These are phyloP conservation scores for Zygothrica quintamaculata DNA, from an alignment of 2,888 invertebrate genomes.

Conservation along the genomic window DNA sequence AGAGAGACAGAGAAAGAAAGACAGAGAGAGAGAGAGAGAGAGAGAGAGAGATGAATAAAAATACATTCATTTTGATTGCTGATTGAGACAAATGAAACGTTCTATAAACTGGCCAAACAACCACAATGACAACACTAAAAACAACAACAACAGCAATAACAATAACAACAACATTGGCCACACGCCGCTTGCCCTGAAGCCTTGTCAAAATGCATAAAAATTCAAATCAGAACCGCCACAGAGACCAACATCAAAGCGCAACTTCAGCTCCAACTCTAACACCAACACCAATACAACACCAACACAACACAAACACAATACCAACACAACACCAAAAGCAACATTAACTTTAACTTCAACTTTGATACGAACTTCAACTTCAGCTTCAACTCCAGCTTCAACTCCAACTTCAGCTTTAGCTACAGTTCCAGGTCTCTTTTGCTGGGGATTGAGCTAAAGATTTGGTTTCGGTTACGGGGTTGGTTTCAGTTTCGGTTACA, in stretches of 20 bases:
- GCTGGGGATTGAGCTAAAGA: slow-evolving; percentile 11
- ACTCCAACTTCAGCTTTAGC: neutral
- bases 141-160: slow-evolving; percentile 21
- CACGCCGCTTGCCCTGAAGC: slow-evolving; percentile 61
- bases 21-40: neutral
- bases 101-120: slow-evolving; percentile 61
- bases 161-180: slow-evolving; percentile 51
- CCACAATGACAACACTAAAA: slow-evolving; percentile 26
- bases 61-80: slow-evolving; percentile 67
- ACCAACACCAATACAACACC: slow-evolving; percentile 13
- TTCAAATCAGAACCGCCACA: slow-evolving; percentile 67
- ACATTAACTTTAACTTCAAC: neutral
- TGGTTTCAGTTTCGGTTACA: neutral
- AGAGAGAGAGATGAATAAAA: slow-evolving; percentile 6
- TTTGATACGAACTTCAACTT: slow-evolving; percentile 20
- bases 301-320: no score
- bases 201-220: slow-evolving; percentile 79
- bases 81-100: slow-evolving; percentile 79
- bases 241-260: slow-evolving; percentile 54
- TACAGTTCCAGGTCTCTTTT: no score
- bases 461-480: slow-evolving; percentile 33
- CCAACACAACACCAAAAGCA: slow-evolving; percentile 14
- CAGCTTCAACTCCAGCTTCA: slow-evolving; percentile 13
- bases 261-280: slow-evolving; percentile 34
- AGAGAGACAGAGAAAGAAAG: neutral